Evolutionary conservation across 2,888 invertebrate genomes (phyloP).

Genomic region (Syrphus vitripennis): DNA sequence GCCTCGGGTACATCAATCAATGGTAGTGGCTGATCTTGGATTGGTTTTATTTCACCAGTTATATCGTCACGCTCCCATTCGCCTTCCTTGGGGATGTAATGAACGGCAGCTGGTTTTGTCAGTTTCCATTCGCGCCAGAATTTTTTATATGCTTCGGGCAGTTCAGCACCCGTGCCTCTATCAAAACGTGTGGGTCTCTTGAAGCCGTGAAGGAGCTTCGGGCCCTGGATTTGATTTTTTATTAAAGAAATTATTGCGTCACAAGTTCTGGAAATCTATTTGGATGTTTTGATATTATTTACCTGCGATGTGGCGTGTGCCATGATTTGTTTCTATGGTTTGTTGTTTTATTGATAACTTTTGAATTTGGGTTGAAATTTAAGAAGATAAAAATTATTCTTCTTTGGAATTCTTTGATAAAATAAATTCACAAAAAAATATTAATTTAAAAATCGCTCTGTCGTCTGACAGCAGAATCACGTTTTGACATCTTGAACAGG

Average conservation of each 20-base stretch:
- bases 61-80: constrained; percentile 88
- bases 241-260: constrained; percentile 76
- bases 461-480: constrained; percentile 28
- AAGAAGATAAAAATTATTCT: background rate
- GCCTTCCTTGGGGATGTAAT: constrained; percentile 88
- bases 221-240: constrained; percentile 75
- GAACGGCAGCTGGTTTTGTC: constrained; percentile 84
- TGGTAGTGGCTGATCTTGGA: constrained; percentile 90
- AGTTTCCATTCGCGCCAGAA: constrained; percentile 93
- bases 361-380: constrained; percentile 2
- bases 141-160: constrained; percentile 92
- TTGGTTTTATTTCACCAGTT: constrained; percentile 87
- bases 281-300: constrained; percentile 26
- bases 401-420: background rate
- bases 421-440: constrained; percentile 2
- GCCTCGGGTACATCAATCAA: constrained; percentile 90
- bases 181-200: constrained; percentile 84
- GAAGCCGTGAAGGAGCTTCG: constrained; percentile 80
- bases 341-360: background rate
- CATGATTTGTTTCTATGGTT: constrained; percentile 72
- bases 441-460: constrained; percentile 19
- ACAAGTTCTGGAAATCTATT: constrained; percentile 70
- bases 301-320: constrained; percentile 79
- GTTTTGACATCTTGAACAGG: constrained; percentile 52
- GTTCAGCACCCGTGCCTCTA: constrained; percentile 85